These are phyloP conservation scores for Neolamprologus toae DNA, from an alignment of 2,113 vertebrate genomes.

Conservation along the genomic window DNA sequence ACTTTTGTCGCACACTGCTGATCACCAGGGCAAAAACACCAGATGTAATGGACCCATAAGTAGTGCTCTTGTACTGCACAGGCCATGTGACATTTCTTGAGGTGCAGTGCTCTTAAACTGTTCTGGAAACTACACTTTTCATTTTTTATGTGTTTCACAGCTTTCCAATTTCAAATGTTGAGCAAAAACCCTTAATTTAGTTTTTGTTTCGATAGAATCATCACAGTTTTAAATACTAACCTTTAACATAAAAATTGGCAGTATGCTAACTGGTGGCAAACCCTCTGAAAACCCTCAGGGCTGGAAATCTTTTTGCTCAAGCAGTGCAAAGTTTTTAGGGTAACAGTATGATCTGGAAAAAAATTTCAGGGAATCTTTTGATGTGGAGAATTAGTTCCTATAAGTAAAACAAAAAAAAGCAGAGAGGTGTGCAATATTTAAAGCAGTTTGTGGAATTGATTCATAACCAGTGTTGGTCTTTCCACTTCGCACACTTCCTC, in stretches of 20 bases:
- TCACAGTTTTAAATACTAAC: neutral
- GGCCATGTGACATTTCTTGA: neutral
- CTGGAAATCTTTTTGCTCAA: neutral
- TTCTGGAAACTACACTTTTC: neutral
- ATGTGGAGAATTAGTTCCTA: neutral
- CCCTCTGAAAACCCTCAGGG: neutral
- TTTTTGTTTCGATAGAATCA: neutral
- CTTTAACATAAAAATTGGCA: neutral
- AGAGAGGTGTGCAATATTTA: neutral
- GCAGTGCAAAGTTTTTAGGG: neutral
- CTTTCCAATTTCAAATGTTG: neutral
- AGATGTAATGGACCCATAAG: neutral
- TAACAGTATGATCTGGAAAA: neutral
- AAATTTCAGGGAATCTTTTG: neutral
- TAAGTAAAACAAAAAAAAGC: neutral
- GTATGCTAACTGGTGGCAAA: neutral
- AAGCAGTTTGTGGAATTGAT: slow-evolving; percentile 30
- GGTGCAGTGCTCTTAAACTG: neutral
- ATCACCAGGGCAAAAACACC: neutral
- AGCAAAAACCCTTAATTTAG: neutral
- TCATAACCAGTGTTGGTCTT: neutral
- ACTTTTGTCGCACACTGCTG: neutral
- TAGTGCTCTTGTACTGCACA: neutral
- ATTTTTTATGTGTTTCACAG: neutral
- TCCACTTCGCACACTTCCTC: slow-evolving; percentile 53